Evolutionary conservation across 35 echinoderm and acorn worm genomes (phyloP).

Genomic region (Anneissia japonica): DNA sequence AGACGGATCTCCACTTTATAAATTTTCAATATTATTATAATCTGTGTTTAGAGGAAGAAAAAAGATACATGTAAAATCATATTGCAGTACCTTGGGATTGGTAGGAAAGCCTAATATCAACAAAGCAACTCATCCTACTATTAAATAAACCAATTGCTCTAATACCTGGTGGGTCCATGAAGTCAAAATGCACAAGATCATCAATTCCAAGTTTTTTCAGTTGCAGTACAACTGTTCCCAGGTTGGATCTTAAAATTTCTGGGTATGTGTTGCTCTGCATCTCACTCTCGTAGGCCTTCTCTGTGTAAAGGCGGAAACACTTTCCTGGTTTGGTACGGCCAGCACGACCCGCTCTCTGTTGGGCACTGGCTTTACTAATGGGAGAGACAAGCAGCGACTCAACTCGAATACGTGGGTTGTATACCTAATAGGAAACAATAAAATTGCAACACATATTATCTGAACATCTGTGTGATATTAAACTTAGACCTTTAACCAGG

Average conservation of each 20-base stretch:
- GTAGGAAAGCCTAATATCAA: too few relatives aligned
- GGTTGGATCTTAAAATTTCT: slow-evolving; percentile 88
- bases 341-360: slow-evolving; percentile 93
- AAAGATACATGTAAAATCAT: too few relatives aligned
- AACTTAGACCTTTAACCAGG: too few relatives aligned
- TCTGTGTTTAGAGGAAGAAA: too few relatives aligned
- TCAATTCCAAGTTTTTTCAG: slow-evolving; percentile 98
- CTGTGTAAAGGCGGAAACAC: slow-evolving; percentile 96
- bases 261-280: slow-evolving; percentile 99
- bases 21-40: too few relatives aligned
- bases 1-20: too few relatives aligned
- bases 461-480: too few relatives aligned
- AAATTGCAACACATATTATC: too few relatives aligned
- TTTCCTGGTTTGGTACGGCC: slow-evolving; percentile 91
- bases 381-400: slow-evolving; percentile 90
- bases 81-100: too few relatives aligned
- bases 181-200: slow-evolving; percentile 98
- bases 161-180: slow-evolving; percentile 99
- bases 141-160: too few relatives aligned
- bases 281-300: slow-evolving; percentile 75
- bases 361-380: slow-evolving; percentile 92
- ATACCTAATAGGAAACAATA: slow-evolving; percentile 60
- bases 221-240: slow-evolving; percentile 90
- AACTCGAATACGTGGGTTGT: slow-evolving; percentile 95
- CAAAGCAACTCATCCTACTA: too few relatives aligned